Conservation (phyloP, 2,113 vertebrate species). For the Eulacestoma nigropectus region DNA sequence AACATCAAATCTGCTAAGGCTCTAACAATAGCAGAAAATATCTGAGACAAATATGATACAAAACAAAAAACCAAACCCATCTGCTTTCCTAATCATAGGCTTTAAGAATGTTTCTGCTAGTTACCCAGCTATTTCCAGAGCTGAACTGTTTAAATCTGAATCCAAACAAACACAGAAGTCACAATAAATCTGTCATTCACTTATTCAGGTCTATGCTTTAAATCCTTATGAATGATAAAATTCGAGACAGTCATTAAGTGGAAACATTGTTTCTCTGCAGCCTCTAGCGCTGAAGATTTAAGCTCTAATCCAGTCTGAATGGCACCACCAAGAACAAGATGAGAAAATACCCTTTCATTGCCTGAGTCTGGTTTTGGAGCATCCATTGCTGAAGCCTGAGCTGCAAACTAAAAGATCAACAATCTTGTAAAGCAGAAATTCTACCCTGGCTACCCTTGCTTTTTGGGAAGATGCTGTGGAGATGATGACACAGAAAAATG, state of each 20-base stretch:
- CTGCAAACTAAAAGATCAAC: background rate
- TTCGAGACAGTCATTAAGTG: background rate
- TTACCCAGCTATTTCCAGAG: constrained; percentile 12
- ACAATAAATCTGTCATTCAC: constrained; percentile 13
- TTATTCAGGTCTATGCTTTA: background rate
- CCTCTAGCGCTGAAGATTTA: background rate
- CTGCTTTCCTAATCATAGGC: background rate
- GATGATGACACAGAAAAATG: background rate
- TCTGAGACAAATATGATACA: background rate
- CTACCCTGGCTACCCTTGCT: background rate
- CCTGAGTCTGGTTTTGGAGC: background rate
- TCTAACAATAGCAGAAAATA: background rate
- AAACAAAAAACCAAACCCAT: constrained; percentile 20
- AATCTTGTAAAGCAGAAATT: background rate
- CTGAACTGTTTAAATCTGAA: background rate
- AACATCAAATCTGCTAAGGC: background rate
- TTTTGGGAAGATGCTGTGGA: background rate
- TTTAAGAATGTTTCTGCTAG: background rate
- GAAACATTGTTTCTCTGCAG: background rate
- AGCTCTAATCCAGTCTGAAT: background rate
- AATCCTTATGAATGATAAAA: background rate
- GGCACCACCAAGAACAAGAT: accelerated
- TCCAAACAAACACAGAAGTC: constrained; percentile 20
- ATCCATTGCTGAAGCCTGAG: background rate
- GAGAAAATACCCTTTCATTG: background rate